These are phyloP conservation scores for Apamea anceps DNA, from an alignment of 2,888 invertebrate genomes.

Conservation along the genomic window DNA sequence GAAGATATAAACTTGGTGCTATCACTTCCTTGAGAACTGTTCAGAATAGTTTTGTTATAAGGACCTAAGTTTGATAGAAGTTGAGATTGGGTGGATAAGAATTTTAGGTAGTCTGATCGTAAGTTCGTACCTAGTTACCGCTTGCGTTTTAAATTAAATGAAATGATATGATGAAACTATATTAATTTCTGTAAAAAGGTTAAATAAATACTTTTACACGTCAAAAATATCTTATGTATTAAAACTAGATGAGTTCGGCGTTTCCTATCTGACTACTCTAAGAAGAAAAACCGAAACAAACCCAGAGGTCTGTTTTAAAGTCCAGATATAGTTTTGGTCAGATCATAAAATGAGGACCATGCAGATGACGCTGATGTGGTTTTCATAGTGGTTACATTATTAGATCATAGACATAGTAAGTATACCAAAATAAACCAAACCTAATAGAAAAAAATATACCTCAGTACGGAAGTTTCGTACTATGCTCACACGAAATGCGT, in stretches of 20 bases:
- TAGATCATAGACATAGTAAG: not conserved
- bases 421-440: too few species aligned
- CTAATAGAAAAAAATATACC: not conserved
- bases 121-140: not conserved
- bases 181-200: not conserved
- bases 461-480: not conserved
- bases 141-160: not conserved
- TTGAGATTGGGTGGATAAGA: slow-evolving; percentile 19
- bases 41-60: slow-evolving; percentile 34
- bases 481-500: not conserved
- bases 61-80: slow-evolving; percentile 24
- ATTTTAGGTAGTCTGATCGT: slow-evolving; percentile 4
- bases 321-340: not conserved
- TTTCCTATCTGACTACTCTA: too few species aligned
- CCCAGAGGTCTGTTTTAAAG: not conserved
- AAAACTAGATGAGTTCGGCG: not conserved
- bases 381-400: not conserved
- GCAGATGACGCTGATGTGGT: too few species aligned
- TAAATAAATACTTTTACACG: not conserved
- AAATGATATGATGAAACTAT: not conserved
- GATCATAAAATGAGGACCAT: not conserved
- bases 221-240: not conserved
- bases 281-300: too few species aligned
- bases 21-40: slow-evolving; percentile 52
- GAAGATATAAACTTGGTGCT: slow-evolving; percentile 42